Base-by-base conservation (phyloP, 1,140 invertebrate species). In the Rhopalosiphum maidis region DNA sequence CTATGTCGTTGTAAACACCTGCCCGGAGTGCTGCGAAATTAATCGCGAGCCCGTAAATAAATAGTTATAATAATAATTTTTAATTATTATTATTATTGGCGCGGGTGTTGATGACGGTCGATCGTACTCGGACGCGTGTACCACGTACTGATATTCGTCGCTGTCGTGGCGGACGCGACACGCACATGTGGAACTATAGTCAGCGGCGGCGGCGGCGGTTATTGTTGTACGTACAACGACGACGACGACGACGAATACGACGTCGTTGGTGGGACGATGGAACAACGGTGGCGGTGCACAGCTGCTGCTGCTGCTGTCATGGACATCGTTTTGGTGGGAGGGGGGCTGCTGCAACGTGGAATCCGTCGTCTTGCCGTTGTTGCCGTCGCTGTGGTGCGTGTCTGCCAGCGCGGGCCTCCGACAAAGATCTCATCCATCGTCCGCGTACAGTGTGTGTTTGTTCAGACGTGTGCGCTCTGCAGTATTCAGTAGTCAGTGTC, bases 321-420 rank as follows among this genome's bases (percentile, higher is more conserved):
- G 25, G 43, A 25, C 35, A 8, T 2, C 8, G 35, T 85, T 23
- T n/a, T 7, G 48, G 21, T 30, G 91, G 7, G 43, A n/a, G 46
- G 30, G 68, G 82, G 77, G 9, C 30, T 48, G 35, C 88, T 82
- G 91, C 77, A 86, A 93, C 91, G 91, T 93, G 91, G 91, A 93
- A 93, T 92, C 35, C 60, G 90, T 25, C 55, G 51, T 25, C 46
- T 55, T 55, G 9, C 35, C 22, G 25, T 23, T 41, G 35, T 25
- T 51, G 46, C 48, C 48, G 88, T 23, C 21, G n/a, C 46, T 54
- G 46, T 54, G n/a, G n/a, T 51, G 86, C 11, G 87, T 35, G 15
- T 21, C 87, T 35, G 30, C 30, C 4, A 41, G 25, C 18, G 46
- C n/a, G 41, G 41, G 23, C 37, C 41, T 30, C 23, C 25, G 4